Evolutionary conservation across 2,797 vertebrate species (phyloP).

Genomic region (Buphagus erythrorhynchus): DNA sequence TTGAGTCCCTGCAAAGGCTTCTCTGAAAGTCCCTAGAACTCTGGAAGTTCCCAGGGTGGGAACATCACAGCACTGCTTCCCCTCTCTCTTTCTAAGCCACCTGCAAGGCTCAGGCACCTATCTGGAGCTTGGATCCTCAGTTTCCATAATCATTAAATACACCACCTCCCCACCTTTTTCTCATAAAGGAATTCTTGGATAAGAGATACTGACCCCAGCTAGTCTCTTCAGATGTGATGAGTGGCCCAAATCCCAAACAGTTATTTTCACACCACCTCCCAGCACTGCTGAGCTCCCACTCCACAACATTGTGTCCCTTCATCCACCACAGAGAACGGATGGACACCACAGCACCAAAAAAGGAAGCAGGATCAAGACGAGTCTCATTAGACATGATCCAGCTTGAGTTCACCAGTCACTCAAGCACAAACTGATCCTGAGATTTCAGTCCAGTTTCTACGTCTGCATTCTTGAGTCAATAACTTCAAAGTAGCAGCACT

Average conservation of each 20-base stretch:
- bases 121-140: neutral
- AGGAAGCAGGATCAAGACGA: neutral
- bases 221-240: neutral
- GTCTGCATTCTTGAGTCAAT: neutral
- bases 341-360: neutral
- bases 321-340: neutral
- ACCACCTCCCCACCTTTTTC: neutral
- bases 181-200: neutral
- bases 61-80: neutral
- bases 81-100: neutral
- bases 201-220: neutral
- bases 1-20: neutral
- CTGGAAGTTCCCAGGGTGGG: neutral
- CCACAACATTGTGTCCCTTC: neutral
- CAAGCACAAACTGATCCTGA: neutral
- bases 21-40: neutral
- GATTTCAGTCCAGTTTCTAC: neutral
- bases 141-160: neutral
- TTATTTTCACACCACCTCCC: neutral
- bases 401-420: accelerated
- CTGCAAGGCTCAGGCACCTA: neutral
- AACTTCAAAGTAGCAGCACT: neutral
- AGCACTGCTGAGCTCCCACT: neutral
- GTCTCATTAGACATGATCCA: neutral
- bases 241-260: neutral